Evolutionary conservation across 2,113 vertebrate species (phyloP).

Genomic region (Zosterops japonicus): DNA sequence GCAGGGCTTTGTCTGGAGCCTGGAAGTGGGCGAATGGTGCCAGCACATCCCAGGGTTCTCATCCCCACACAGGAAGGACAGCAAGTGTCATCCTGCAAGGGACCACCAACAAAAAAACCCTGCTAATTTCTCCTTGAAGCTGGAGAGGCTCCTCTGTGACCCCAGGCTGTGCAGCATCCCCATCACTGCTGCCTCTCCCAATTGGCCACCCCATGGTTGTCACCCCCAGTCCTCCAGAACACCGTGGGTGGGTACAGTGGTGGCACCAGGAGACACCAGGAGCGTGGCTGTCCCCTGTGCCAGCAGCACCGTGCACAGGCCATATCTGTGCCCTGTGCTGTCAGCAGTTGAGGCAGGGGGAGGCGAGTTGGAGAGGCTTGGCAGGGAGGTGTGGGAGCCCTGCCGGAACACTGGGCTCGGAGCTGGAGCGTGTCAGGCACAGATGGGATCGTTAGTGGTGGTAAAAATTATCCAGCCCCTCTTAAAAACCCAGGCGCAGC

Average conservation of each 20-base stretch:
- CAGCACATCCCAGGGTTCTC: not conserved
- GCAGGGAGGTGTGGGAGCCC: not conserved
- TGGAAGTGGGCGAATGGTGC: not conserved
- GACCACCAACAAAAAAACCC: not conserved
- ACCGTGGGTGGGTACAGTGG: rapidly evolving
- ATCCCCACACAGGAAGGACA: not conserved
- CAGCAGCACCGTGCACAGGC: not conserved
- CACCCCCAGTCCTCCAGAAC: not conserved
- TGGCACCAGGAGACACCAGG: not conserved
- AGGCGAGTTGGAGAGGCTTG: not conserved
- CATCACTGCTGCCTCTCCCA: not conserved
- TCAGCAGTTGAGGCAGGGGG: not conserved
- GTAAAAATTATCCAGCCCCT: conserved; percentile 44
- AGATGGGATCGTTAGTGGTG: conserved; percentile 33
- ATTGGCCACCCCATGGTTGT: not conserved
- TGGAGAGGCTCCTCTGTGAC: not conserved
- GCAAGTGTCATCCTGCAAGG: not conserved
- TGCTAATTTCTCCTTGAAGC: not conserved
- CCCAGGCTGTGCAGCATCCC: not conserved
- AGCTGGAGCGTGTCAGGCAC: conserved; percentile 35
- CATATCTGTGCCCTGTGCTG: rapidly evolving
- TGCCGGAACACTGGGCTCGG: not conserved
- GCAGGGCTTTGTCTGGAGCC: not conserved
- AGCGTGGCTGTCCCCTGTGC: rapidly evolving
- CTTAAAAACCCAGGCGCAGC: conserved; percentile 1